Percentiles rank a stretch among this genome's conserved stretches.
These are phyloP conservation scores for Cololabis saira DNA, from an alignment of 2,113 vertebrate genomes.

Conservation along the genomic window DNA sequence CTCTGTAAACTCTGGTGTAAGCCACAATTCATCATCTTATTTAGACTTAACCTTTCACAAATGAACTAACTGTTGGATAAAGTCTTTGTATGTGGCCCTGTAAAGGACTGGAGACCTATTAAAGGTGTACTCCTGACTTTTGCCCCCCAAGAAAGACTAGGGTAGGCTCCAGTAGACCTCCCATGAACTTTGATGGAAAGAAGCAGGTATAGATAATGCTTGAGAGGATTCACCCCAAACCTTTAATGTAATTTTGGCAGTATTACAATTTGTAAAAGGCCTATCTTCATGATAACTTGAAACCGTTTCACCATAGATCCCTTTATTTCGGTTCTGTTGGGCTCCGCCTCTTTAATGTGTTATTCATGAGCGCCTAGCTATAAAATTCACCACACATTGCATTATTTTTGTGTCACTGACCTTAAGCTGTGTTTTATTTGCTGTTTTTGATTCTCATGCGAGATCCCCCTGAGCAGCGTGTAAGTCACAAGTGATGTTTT, in stretches of 20 bases:
- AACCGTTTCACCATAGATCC: too few species aligned
- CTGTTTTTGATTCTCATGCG: conserved; percentile 3
- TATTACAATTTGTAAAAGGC: too few species aligned
- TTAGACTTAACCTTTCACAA: conserved; percentile 74
- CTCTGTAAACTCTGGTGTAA: conserved; percentile 50
- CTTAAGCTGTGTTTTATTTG: conserved; percentile 8
- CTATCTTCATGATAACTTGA: too few species aligned
- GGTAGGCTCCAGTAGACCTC: too few species aligned
- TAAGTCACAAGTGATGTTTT: neutral
- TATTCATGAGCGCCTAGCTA: neutral
- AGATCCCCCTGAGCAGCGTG: neutral
- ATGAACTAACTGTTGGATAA: conserved; percentile 25
- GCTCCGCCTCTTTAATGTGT: neutral
- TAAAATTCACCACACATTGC: neutral
- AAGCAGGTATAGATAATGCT: too few species aligned
- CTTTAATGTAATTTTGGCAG: too few species aligned
- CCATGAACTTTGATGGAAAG: too few species aligned
- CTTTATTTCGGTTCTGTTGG: conserved; percentile 10
- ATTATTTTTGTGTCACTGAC: conserved; percentile 5
- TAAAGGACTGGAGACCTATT: too few species aligned
- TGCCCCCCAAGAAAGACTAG: too few species aligned
- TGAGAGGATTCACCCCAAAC: too few species aligned
- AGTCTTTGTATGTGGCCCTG: neutral
- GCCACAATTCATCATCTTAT: conserved; percentile 65
- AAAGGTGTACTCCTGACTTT: too few species aligned